Percentiles rank a stretch among this genome's conserved stretches.
Conservation (phyloP, 2,888 invertebrate species). For the Rhagonycha fulva region DNA sequence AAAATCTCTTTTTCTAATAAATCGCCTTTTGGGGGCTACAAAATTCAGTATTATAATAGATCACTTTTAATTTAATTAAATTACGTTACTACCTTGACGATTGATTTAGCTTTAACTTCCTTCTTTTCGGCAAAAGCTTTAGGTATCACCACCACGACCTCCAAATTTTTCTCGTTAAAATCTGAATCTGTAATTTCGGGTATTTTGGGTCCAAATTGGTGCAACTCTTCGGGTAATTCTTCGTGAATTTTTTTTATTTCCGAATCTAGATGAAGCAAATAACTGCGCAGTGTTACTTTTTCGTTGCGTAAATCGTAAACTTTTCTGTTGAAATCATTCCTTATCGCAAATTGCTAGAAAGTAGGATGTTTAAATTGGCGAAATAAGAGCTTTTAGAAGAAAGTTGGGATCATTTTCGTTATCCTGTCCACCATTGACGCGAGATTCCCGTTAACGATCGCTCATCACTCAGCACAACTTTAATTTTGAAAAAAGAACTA, state of each 20-base stretch:
- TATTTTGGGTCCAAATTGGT: slow-evolving; percentile 55
- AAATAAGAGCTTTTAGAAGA: neutral
- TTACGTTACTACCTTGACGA: slow-evolving; percentile 23
- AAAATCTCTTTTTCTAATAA: slow-evolving; percentile 39
- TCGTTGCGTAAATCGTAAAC: slow-evolving; percentile 53
- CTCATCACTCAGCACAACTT: too few relatives aligned
- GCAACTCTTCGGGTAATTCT: slow-evolving; percentile 60
- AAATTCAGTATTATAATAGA: neutral
- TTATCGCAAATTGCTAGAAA: slow-evolving; percentile 54
- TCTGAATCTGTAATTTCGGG: slow-evolving; percentile 60
- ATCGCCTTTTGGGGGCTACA: slow-evolving; percentile 21
- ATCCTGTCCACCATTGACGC: too few relatives aligned
- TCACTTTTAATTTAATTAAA: neutral
- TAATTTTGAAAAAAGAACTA: too few relatives aligned
- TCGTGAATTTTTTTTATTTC: slow-evolving; percentile 60
- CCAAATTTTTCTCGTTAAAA: slow-evolving; percentile 63
- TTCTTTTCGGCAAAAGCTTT: neutral
- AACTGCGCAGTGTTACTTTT: slow-evolving; percentile 53
- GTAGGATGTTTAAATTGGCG: neutral
- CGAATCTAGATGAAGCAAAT: slow-evolving; percentile 45
- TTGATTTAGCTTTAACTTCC: neutral
- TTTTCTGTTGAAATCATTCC: slow-evolving; percentile 58
- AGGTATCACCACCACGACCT: slow-evolving; percentile 6
- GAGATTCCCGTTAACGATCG: too few relatives aligned
- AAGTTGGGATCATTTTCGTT: too few relatives aligned